phyloP scores from a whole-genome alignment of 2,797 vertebrate genomes.

The Rhinogobio ventralis region DNA sequence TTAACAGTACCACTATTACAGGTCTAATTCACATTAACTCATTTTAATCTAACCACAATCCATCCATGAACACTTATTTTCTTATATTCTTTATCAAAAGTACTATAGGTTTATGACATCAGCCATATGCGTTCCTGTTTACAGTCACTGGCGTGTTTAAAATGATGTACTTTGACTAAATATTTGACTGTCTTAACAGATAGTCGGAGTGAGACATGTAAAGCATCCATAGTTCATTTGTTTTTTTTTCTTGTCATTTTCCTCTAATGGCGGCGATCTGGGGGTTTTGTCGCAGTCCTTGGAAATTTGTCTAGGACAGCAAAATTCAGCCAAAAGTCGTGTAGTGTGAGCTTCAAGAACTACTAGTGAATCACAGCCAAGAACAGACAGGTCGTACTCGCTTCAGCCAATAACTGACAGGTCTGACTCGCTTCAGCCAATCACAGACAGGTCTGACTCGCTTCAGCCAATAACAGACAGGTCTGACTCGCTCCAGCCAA shows the following conservation, averaged over 20 bases:
- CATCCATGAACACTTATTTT: not conserved
- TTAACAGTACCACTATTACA: not conserved
- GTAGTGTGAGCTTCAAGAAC: no score
- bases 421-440: no score
- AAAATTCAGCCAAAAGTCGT: no score
- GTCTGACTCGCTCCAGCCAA: no score
- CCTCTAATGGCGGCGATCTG: not conserved
- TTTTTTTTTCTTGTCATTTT: no score
- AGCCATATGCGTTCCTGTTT: not conserved
- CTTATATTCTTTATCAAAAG: not conserved
- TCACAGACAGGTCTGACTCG: no score
- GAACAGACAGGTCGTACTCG: no score
- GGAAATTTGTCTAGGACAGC: no score
- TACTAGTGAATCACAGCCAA: no score
- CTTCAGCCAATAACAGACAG: no score
- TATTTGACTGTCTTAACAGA: constrained; percentile 17
- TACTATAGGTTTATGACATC: not conserved
- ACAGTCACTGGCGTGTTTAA: not conserved
- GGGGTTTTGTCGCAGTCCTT: no score
- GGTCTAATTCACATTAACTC: not conserved
- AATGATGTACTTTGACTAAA: not conserved
- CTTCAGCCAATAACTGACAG: no score
- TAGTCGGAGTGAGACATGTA: not conserved
- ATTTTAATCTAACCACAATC: not conserved
- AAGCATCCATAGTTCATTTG: not conserved